Evolutionary conservation across 2,797 vertebrate genomes (phyloP), one percentile per base, ranked within the genome.

Genomic region (Cephalopachus bancanus): DNA sequence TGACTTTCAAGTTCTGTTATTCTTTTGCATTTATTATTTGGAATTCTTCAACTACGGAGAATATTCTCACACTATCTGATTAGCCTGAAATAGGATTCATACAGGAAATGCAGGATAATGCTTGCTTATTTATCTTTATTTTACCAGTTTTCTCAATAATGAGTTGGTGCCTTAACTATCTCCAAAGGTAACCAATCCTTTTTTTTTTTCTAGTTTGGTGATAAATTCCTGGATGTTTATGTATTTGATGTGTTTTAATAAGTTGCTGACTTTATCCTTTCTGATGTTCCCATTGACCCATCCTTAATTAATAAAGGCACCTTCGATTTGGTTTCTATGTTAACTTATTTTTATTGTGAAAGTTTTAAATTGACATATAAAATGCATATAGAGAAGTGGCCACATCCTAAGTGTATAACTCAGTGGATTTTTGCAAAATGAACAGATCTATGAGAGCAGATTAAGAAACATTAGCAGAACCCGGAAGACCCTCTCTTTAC

Each of bases 11-110:
- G 78, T 84, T 93, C 62, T 78, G 0, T 78, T 80, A 53, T 57
- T 88, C 33, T 59, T 94, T 91, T 95, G 28, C 30, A 88, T 92
- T 97, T 83, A 65, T 83, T 91, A 60, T 64, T 53, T 69, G 76
- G 30, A 78, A 71, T 53, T 72, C 71, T 92, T 89, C 51, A 83
- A 53, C 37, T 83, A 49, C 86, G 59, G 65, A 89, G 44, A 92
- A 76, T 65, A 10, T 75, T 86, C 79, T 83, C 19, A 62, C n/a
- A 17, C 75, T 67, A n/a, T 94, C 86, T 75, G 26, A 95, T 93
- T 94, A 72, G 3, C 12, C 3, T 69, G 44, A 81, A 86, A 59
- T 93, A 44, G 84, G 79, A 89, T 89, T 87, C 44, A 55, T 44
- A 59, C 0, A 19, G 22, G 28, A 91, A 95, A 65, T n/a, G 16